Evolutionary conservation across 2,888 invertebrate genomes (phyloP).

Genomic region (Yponomeuta malinellus): DNA sequence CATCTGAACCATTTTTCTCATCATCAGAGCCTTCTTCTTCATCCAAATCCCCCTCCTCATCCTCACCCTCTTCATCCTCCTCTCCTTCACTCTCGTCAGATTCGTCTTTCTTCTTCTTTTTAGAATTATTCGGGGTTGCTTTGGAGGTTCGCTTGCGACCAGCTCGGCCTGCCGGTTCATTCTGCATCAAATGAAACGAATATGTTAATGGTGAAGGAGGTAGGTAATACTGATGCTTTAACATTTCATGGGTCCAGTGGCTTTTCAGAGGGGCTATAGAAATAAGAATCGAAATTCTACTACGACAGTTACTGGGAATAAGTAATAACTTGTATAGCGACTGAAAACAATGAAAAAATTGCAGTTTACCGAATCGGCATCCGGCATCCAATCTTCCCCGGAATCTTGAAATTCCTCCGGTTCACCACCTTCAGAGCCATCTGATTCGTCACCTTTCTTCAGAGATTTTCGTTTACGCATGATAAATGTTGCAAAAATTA

Average conservation of each 20-base stretch:
- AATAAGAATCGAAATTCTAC: background rate
- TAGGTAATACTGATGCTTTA: background rate
- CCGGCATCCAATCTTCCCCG: conserved; percentile 75
- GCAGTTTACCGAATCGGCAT: conserved; percentile 62
- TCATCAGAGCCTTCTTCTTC: conserved; percentile 72
- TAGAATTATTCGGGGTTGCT: conserved; percentile 52
- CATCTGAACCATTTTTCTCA: conserved; percentile 72
- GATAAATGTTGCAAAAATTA: conserved; percentile 23
- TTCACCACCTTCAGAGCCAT: conserved; percentile 64
- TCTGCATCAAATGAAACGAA: conserved; percentile 29
- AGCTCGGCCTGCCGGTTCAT: conserved; percentile 45
- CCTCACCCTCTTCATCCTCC: conserved; percentile 58
- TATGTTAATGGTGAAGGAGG: too few relatives aligned
- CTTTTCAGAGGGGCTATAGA: background rate
- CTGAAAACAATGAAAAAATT: background rate
- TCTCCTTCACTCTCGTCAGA: conserved; percentile 67
- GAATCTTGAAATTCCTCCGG: conserved; percentile 74
- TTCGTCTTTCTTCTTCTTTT: conserved; percentile 67
- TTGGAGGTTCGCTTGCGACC: conserved; percentile 56
- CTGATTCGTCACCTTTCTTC: conserved; percentile 64
- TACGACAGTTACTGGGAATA: too few relatives aligned
- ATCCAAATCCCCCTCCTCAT: conserved; percentile 64
- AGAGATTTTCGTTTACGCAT: conserved; percentile 70
- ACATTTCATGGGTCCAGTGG: background rate
- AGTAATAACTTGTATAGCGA: background rate